A percentile compares a stretch with the other conserved stretches of the same genome.
These are phyloP conservation scores for Galbula dea DNA, from an alignment of 2,113 vertebrate genomes.

Conservation along the genomic window DNA sequence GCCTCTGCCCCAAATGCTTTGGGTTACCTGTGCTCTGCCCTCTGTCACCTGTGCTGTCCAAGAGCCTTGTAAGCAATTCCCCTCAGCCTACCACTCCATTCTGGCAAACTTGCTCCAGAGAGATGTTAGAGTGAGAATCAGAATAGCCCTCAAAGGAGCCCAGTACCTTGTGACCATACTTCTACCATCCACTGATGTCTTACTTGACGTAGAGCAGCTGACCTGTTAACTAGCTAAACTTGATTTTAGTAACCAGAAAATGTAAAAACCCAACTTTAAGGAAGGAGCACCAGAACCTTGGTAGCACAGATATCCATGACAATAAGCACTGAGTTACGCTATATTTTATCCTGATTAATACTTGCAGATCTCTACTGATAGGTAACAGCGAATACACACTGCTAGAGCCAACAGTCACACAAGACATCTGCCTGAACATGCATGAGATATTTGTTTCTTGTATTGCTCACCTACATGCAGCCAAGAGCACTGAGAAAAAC, in stretches of 20 bases:
- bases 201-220: not conserved
- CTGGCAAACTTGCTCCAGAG: too few species aligned
- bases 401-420: not conserved
- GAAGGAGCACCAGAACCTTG: not conserved
- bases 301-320: not conserved
- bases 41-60: not conserved
- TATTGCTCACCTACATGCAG: not conserved
- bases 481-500: not conserved
- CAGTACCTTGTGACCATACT: not conserved
- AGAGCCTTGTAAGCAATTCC: not conserved
- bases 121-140: too few species aligned
- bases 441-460: not conserved
- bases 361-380: not conserved
- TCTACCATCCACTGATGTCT: not conserved
- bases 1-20: not conserved
- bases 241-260: not conserved
- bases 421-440: rapidly evolving
- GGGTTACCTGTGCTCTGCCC: not conserved
- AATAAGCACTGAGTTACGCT: not conserved
- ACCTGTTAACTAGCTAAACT: not conserved
- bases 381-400: not conserved
- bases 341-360: not conserved
- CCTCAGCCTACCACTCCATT: not conserved
- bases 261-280: not conserved
- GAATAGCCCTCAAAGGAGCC: too few species aligned